Evolutionary conservation across 92 coral and sea anemone genomes (phyloP).

Genomic region (Ricordea florida): DNA sequence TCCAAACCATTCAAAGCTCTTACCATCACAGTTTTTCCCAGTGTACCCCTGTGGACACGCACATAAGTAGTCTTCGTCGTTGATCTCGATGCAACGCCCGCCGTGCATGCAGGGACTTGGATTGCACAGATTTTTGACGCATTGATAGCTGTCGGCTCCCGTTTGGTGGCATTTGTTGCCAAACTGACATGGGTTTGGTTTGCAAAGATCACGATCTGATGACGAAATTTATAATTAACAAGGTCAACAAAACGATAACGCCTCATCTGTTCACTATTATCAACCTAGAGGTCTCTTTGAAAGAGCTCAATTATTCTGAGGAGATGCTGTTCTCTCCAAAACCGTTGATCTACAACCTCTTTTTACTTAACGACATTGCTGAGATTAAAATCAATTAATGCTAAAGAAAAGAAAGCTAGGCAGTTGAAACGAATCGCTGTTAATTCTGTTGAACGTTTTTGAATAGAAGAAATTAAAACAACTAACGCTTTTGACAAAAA

Average conservation of each 20-base stretch:
- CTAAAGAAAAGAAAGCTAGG: too few species aligned
- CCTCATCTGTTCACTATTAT: too few species aligned
- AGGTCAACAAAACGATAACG: too few species aligned
- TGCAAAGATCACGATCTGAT: conserved; percentile 89
- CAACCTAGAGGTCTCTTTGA: too few species aligned
- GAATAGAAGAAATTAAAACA: too few species aligned
- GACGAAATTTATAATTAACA: not conserved
- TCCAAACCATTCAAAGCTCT: conserved; percentile 20
- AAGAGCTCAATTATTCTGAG: too few species aligned
- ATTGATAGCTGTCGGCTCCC: conserved; percentile 87
- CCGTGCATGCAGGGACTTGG: conserved; percentile 93
- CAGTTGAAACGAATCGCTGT: not conserved
- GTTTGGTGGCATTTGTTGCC: conserved; percentile 92
- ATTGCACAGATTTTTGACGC: conserved; percentile 93
- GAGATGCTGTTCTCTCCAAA: too few species aligned
- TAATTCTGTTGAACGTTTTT: not conserved
- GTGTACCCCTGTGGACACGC: conserved; percentile 73
- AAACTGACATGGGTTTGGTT: conserved; percentile 97
- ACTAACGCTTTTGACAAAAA: too few species aligned
- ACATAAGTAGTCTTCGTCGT: conserved; percentile 84
- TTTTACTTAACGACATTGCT: too few species aligned
- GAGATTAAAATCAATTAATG: too few species aligned
- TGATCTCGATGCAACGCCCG: conserved; percentile 90
- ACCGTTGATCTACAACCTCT: too few species aligned
- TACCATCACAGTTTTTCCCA: conserved; percentile 87